phyloP scores from a whole-genome alignment of 2,113 vertebrate genomes.

The Mormyrus iriodes region DNA sequence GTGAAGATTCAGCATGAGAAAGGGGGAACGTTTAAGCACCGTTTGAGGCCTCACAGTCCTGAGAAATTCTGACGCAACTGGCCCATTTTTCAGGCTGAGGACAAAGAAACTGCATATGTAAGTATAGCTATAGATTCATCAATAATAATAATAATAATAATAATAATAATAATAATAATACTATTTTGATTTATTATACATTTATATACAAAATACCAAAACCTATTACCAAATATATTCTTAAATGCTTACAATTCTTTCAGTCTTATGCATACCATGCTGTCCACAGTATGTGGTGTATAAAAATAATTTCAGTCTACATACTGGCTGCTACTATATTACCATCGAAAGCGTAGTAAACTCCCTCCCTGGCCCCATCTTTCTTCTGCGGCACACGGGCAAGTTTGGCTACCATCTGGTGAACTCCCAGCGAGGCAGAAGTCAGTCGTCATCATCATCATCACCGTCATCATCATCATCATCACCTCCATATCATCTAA shows the following conservation, averaged over 20 bases:
- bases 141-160: not conserved
- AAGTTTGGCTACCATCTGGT: not conserved
- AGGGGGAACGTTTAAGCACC: slow-evolving; percentile 12
- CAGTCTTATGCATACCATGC: slow-evolving; percentile 4
- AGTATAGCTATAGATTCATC: slow-evolving; percentile 2
- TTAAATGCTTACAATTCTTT: slow-evolving; percentile 10
- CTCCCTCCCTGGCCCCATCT: not conserved
- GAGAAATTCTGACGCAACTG: not conserved
- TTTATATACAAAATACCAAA: not conserved
- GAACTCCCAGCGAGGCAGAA: not conserved
- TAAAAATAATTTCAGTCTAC: slow-evolving; percentile 7
- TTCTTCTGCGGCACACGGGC: not conserved
- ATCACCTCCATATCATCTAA: not conserved
- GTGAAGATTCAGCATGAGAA: not conserved
- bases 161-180: not conserved
- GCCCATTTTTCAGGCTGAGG: not conserved
- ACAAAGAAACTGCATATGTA: slow-evolving; percentile 6
- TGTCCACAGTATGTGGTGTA: not conserved
- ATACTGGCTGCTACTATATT: not conserved
- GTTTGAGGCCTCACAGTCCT: slow-evolving; percentile 18
- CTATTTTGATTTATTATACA: slow-evolving; percentile 6
- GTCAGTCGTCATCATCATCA: not conserved
- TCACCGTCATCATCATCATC: not conserved
- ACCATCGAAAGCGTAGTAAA: not conserved
- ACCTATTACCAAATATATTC: slow-evolving; percentile 3